Evolutionary conservation across 2,113 vertebrate species (phyloP), one percentile per base, ranked within the genome.

Genomic region (Eptesicus fuscus): DNA sequence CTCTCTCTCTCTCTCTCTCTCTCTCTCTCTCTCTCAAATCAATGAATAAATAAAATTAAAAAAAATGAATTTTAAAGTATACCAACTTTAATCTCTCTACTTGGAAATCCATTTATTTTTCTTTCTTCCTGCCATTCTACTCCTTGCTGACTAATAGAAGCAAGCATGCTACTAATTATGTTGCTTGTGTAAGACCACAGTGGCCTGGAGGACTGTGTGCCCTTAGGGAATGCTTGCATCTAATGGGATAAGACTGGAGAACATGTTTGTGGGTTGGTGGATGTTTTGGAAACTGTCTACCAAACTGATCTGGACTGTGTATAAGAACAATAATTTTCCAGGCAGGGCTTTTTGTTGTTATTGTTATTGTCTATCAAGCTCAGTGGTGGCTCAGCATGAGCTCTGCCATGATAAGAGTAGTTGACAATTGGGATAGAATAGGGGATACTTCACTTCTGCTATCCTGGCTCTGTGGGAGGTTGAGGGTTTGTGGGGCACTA

Each of bases 251-350:
- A 92, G 95, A 76, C 90, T 79, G 49, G 63, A 84, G 95, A 94
- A 40, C 73, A 42, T 35, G 90, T 76, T 85, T 71, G 88, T 86
- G 90, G 90, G 73, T 74, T 93, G 94, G 56, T 83, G 77, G 37
- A 42, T 96, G 95, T 95, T 97, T 97, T 83, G 84, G 90, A 95
- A 97, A 96, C 88, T 86, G 92, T 96, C 96, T 96, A 86, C 77
- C 49, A 35, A 90, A 93, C 61, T 78, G 90, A 94, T 96, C 84
- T 91, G 84, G 79, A 88, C 90, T 92, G 78, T 91, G 88, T 95
- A 86, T 94, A 93, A 97, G 96, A 97, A 95, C 96, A 96, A 96
- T 96, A 84, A 97, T 97, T 96, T 97, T 95, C 88, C 90, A 94
- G 90, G 93, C 96, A 95, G 90, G 74, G 69, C 88, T 95, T 93